These are phyloP conservation scores for Germaria angustata DNA, from an alignment of 2,888 invertebrate species.

Conservation along the genomic window DNA sequence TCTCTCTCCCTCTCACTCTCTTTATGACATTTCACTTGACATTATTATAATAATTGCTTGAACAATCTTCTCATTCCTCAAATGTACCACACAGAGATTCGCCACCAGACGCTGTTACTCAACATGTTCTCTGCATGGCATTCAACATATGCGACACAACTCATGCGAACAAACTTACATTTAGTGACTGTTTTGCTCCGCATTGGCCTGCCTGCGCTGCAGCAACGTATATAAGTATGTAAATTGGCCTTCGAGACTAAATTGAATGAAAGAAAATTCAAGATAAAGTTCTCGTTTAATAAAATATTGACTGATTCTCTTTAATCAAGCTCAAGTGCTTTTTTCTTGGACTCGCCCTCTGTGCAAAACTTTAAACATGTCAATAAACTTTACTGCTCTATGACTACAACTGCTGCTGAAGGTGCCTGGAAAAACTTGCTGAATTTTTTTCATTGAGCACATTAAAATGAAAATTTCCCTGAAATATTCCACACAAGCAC, in stretches of 20 bases:
- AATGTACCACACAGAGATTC: slow-evolving; percentile 83
- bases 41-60: slow-evolving; percentile 24
- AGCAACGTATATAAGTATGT: too few species aligned
- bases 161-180: slow-evolving; percentile 92
- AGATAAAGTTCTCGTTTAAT: slow-evolving; percentile 18
- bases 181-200: slow-evolving; percentile 81
- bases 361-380: not conserved
- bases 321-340: not conserved
- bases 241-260: slow-evolving; percentile 10
- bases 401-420: not conserved
- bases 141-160: slow-evolving; percentile 87
- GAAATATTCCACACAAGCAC: slow-evolving; percentile 22
- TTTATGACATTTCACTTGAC: slow-evolving; percentile 18
- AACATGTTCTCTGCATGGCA: slow-evolving; percentile 87
- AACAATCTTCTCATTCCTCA: slow-evolving; percentile 36
- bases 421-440: slow-evolving; percentile 21
- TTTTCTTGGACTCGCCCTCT: not conserved
- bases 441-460: slow-evolving; percentile 35
- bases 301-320: not conserved
- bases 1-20: not conserved
- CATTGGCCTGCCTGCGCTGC: too few species aligned
- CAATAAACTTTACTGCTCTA: not conserved
- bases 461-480: slow-evolving; percentile 41
- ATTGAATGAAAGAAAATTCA: not conserved
- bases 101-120: slow-evolving; percentile 90